Conservation (phyloP, 1,140 invertebrate species). For the Musca vetustissima region DNA sequence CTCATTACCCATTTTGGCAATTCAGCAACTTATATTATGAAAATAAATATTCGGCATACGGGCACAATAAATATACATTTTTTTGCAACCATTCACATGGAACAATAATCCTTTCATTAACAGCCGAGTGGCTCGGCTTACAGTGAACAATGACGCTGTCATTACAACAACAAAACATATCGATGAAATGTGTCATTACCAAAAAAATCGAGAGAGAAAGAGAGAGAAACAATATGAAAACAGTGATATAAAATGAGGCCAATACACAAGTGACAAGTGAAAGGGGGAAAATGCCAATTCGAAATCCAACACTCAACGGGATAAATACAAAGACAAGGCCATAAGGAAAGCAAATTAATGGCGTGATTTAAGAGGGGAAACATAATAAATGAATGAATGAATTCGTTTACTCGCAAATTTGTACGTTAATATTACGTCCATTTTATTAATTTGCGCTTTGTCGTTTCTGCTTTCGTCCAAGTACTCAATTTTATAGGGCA, state of each 20-base stretch:
- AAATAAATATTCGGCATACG: not conserved
- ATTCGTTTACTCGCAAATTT: not conserved
- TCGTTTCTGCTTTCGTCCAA: too few species aligned
- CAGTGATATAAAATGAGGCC: too few species aligned
- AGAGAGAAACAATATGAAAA: too few species aligned
- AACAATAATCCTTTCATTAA: constrained; percentile 14
- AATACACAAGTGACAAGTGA: too few species aligned
- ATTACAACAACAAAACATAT: not conserved
- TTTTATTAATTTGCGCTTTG: not conserved
- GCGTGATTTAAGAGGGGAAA: not conserved
- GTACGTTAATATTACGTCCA: not conserved
- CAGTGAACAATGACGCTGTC: not conserved
- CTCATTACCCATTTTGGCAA: too few species aligned
- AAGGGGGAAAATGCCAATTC: not conserved
- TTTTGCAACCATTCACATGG: not conserved
- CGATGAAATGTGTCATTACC: not conserved
- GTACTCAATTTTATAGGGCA: too few species aligned
- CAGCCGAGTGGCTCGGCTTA: not conserved
- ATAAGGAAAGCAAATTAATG: not conserved
- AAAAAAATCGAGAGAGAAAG: too few species aligned
- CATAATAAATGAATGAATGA: too few species aligned
- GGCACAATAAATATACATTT: too few species aligned
- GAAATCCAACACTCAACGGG: not conserved
- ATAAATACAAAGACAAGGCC: not conserved
- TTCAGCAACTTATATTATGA: not conserved